These are phyloP conservation scores for Halocaridina rubra DNA, from an alignment of 2,888 invertebrate species.

Conservation along the genomic window DNA sequence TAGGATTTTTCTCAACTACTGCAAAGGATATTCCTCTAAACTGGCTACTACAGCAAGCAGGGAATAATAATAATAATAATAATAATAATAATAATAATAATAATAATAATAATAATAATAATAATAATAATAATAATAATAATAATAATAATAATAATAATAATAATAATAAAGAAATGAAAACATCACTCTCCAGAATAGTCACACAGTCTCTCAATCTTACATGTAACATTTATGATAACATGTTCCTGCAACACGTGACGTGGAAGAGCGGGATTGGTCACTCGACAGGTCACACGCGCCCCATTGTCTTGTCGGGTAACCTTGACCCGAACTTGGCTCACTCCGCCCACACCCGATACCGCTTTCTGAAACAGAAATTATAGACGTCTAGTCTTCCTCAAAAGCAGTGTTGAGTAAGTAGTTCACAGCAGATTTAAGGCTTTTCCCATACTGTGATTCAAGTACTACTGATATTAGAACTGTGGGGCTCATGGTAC, in stretches of 20 bases:
- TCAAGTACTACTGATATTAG: too few relatives aligned
- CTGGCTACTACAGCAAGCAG: too few relatives aligned
- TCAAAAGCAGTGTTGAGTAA: too few relatives aligned
- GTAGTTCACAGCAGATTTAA: too few relatives aligned
- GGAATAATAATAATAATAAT: background rate
- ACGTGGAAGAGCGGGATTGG: conserved; percentile 36
- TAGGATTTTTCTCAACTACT: too few relatives aligned
- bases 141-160: background rate
- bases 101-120: background rate
- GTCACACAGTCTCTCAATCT: background rate
- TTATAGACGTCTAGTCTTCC: background rate
- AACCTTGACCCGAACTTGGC: conserved; percentile 22
- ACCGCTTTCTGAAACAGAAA: conserved; percentile 16
- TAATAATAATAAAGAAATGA: background rate
- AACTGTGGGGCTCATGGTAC: too few relatives aligned
- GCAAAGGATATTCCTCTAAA: too few relatives aligned
- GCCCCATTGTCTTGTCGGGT: conserved; percentile 34
- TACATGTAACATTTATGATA: conserved; percentile 50
- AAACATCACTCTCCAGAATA: too few relatives aligned
- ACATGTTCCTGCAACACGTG: conserved; percentile 29
- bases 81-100: background rate
- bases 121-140: background rate
- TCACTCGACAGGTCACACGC: conserved; percentile 33
- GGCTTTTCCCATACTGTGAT: too few relatives aligned
- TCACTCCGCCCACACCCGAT: conserved; percentile 35